A percentile compares a stretch with the other conserved stretches of the same genome.
Conservation (phyloP, 2,113 vertebrate genomes). For the Murina feae region DNA sequence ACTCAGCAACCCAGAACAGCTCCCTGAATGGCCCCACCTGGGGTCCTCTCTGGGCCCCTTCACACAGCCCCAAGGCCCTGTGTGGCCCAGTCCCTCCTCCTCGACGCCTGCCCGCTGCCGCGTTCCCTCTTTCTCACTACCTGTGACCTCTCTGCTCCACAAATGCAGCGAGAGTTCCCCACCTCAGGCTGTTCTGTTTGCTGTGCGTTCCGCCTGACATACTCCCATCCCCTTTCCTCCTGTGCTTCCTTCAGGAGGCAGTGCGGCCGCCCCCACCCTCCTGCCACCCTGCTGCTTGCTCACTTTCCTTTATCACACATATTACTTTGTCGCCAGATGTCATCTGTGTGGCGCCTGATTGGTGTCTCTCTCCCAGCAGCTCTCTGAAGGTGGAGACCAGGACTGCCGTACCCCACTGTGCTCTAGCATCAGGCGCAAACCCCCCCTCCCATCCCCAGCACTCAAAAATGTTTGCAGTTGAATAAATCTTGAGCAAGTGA, state of each 20-base stretch:
- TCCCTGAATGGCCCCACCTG: not conserved
- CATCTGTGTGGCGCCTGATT: not conserved
- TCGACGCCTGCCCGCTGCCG: not conserved
- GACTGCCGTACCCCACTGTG: rapidly evolving
- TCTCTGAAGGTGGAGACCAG: no score
- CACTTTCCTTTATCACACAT: not conserved
- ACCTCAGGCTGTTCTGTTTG: rapidly evolving
- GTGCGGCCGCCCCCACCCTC: not conserved
- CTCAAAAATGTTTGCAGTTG: no score
- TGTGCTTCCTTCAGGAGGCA: not conserved
- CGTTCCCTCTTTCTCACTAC: not conserved
- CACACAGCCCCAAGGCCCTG: not conserved
- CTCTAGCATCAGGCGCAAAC: not conserved
- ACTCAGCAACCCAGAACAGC: not conserved
- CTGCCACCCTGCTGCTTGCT: not conserved
- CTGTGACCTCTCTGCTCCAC: not conserved
- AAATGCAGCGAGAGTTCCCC: not conserved
- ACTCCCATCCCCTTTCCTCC: not conserved
- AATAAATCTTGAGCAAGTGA: not conserved
- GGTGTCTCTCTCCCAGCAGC: not conserved
- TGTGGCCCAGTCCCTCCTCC: not conserved
- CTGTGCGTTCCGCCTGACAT: not conserved
- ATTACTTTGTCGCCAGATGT: no score
- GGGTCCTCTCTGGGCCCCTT: not conserved
- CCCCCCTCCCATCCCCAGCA: not conserved